Base-by-base conservation (phyloP, 2,888 invertebrate species). In the Platycheirus albimanus region DNA sequence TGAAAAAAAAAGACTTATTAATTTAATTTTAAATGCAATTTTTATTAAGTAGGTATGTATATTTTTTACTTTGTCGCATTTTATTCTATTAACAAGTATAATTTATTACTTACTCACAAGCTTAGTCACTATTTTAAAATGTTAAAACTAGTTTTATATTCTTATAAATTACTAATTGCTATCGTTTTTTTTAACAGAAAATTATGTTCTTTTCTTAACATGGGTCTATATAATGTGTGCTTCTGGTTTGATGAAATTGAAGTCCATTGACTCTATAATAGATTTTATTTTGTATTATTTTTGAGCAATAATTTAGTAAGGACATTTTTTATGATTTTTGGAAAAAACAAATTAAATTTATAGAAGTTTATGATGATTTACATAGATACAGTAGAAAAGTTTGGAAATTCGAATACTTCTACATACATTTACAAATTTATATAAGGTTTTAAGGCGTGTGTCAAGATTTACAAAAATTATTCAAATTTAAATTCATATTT, bases 401-500 rank as follows among this genome's bases (percentile, higher is more conserved):
- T 70, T 81, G 71, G 77, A 81, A 81, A 77, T 17, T 36, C 52
- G 47, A 77, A 71, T 66, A 71, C 33, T 61, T 66, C 58, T 76
- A 66, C 71, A 71, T 66, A 77, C 77, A 77, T 67, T 67, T 77
- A 81, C 77, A 81, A 81, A 67, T 81, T 67, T 43, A 76, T 13
- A 58, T 58, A 6, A 58, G 58, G 64, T 76, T 81, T 81, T 81
- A 81, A 81, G 81, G 81, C 81, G 66, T 77, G 58, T 41, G 77
- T 81, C 76, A 81, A 81, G 81, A 72, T 74, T 69, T 83, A 83
- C 52, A 72, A 83, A 24, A 83, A 77, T 67, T 81, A 81, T 77
- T 77, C 61, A 77, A 67, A 66, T 77, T 63, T 41, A 41, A 63
- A 30, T 72, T 72, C 13, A 19, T 56, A 49, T 64, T 38, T 63